These are phyloP conservation scores for Gymnoscopelus microlampas DNA, from an alignment of 2,797 vertebrate species.

Conservation along the genomic window DNA sequence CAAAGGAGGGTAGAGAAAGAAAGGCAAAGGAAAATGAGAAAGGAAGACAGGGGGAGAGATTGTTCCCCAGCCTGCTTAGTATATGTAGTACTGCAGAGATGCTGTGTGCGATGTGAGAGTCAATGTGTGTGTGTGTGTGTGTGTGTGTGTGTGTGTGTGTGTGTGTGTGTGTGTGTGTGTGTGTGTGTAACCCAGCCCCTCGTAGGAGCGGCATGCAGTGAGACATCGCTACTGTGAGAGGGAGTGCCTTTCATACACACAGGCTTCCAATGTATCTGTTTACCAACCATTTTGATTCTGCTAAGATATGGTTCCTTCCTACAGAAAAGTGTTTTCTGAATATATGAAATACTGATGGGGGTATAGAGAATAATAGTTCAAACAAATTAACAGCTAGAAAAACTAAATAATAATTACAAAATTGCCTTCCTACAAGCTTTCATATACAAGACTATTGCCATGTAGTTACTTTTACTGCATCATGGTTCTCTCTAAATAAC, in stretches of 20 bases:
- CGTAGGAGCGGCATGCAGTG: constrained; percentile 42
- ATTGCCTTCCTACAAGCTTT: too few relatives aligned
- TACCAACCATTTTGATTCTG: constrained; percentile 32
- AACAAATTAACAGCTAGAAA: not conserved
- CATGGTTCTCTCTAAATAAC: not conserved
- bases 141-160: not conserved
- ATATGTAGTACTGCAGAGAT: constrained; percentile 45
- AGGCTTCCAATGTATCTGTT: constrained; percentile 28
- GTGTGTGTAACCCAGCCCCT: constrained; percentile 29
- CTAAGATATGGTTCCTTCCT: constrained; percentile 23
- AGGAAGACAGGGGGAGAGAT: constrained; percentile 46
- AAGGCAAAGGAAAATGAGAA: constrained; percentile 31
- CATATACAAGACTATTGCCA: too few relatives aligned
- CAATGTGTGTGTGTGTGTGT: too few relatives aligned
- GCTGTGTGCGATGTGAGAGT: not conserved
- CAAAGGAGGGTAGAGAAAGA: constrained; percentile 45
- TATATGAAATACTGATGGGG: not conserved
- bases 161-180: constrained; percentile 25
- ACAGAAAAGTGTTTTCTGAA: not conserved
- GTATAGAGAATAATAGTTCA: constrained; percentile 1
- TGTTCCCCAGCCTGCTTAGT: constrained; percentile 37
- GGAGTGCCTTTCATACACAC: constrained; percentile 35
- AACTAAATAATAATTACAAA: not conserved
- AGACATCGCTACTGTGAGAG: constrained; percentile 43
- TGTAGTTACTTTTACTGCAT: not conserved